Evolutionary conservation across 2,888 invertebrate genomes (phyloP).

Genomic region (Drosophila mayaguana): DNA sequence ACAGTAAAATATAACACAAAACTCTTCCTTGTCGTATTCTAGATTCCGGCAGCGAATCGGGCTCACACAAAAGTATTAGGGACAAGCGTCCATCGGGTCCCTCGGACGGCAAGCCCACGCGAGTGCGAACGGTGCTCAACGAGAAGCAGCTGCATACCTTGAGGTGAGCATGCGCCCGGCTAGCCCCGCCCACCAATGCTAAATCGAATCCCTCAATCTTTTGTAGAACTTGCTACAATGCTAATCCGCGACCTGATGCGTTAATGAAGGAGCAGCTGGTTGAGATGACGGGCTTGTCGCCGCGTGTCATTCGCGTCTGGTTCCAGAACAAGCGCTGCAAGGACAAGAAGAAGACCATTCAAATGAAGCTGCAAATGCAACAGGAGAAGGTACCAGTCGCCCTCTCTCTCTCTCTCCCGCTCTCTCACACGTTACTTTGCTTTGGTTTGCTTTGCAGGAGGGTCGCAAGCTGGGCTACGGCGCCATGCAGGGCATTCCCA

Average conservation of each 20-base stretch:
- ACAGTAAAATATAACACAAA: neutral
- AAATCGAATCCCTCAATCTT: no score
- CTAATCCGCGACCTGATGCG: slow-evolving; percentile 99
- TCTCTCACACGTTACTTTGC: neutral
- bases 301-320: slow-evolving; percentile 99
- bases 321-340: slow-evolving; percentile 99
- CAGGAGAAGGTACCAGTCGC: slow-evolving; percentile 93
- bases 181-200: no score
- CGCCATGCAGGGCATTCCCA: slow-evolving; percentile 98
- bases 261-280: slow-evolving; percentile 99
- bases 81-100: slow-evolving; percentile 85
- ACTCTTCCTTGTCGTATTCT: slow-evolving; percentile 14
- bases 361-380: slow-evolving; percentile 98
- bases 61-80: slow-evolving; percentile 93
- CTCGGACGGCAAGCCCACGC: slow-evolving; percentile 97
- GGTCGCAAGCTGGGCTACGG: slow-evolving; percentile 97
- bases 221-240: slow-evolving; percentile 95
- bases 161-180: slow-evolving; percentile 86
- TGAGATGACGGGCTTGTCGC: slow-evolving; percentile 99
- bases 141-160: slow-evolving; percentile 99
- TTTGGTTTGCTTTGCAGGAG: slow-evolving; percentile 88
- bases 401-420: neutral
- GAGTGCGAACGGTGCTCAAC: slow-evolving; percentile 99
- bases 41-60: slow-evolving; percentile 97
- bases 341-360: slow-evolving; percentile 98